These are phyloP conservation scores for Marcusenius ussheri DNA, from an alignment of 2,113 vertebrate species.

Conservation along the genomic window DNA sequence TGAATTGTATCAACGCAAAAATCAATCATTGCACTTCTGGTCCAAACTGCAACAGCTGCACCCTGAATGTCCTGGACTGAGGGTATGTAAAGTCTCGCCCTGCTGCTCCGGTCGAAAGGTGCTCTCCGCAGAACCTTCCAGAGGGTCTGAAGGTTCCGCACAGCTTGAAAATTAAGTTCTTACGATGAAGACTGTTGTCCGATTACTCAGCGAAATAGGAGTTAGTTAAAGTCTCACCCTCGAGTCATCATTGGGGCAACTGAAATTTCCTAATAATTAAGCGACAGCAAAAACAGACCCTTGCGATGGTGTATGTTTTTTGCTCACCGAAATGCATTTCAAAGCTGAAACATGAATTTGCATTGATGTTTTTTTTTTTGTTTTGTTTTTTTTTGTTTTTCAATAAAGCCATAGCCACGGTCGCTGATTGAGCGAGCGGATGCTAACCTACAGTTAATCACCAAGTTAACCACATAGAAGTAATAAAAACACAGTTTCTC, in stretches of 20 bases:
- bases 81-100: neutral
- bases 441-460: slow-evolving; percentile 23
- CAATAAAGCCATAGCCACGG: slow-evolving; percentile 28
- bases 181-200: neutral
- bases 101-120: slow-evolving; percentile 15
- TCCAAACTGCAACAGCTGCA: slow-evolving; percentile 39
- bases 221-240: neutral
- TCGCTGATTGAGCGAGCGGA: slow-evolving; percentile 26
- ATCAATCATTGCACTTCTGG: slow-evolving; percentile 46
- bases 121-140: slow-evolving; percentile 33
- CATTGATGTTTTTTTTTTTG: neutral
- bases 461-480: slow-evolving; percentile 32
- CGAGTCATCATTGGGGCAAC: neutral
- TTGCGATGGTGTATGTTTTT: slow-evolving; percentile 5
- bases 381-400: neutral
- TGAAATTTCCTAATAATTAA: slow-evolving; percentile 17
- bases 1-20: slow-evolving; percentile 51
- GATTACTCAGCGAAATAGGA: slow-evolving; percentile 11
- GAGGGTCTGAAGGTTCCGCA: slow-evolving; percentile 1
- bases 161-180: slow-evolving; percentile 1
- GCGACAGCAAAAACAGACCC: neutral
- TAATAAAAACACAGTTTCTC: slow-evolving; percentile 40
- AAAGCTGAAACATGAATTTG: slow-evolving; percentile 26
- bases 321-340: slow-evolving; percentile 25
- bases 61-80: slow-evolving; percentile 25